Evolutionary conservation across 2,797 vertebrate genomes (phyloP).

Genomic region (Acrossocheilus fasciatus): DNA sequence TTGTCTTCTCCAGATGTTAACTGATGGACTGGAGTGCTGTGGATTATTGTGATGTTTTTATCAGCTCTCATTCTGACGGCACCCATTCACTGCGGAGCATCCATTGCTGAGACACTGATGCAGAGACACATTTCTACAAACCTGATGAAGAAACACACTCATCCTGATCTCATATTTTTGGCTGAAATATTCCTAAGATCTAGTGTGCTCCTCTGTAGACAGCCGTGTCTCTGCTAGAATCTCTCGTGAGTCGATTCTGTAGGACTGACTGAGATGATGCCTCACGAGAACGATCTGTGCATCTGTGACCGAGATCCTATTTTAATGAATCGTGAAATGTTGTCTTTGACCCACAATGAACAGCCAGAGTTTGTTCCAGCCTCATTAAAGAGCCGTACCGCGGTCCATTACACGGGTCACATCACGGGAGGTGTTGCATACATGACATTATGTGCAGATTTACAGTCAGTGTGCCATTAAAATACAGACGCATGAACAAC

Average conservation of each 20-base stretch:
- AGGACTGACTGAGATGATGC: neutral
- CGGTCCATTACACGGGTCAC: neutral
- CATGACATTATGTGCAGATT: conserved; percentile 37
- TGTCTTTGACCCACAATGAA: neutral
- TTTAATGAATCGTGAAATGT: conserved; percentile 3
- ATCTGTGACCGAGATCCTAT: neutral
- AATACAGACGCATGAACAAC: conserved; percentile 40
- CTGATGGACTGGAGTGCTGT: too few relatives aligned
- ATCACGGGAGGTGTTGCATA: neutral
- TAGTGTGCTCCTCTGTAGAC: neutral
- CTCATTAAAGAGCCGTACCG: neutral
- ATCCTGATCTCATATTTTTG: too few relatives aligned
- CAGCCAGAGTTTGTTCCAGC: neutral
- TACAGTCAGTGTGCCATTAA: conserved; percentile 46
- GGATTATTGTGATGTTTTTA: neutral
- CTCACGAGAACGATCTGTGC: neutral
- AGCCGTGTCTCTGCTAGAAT: neutral
- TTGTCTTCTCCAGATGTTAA: too few relatives aligned
- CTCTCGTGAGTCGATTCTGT: neutral
- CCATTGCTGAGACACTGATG: neutral
- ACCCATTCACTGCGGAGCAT: neutral
- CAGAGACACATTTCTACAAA: too few relatives aligned
- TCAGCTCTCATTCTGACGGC: neutral
- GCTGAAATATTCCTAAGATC: too few relatives aligned
- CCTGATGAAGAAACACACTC: too few relatives aligned